Base-by-base conservation (phyloP, 2,888 invertebrate species). In the Drosophila peninsularis region DNA sequence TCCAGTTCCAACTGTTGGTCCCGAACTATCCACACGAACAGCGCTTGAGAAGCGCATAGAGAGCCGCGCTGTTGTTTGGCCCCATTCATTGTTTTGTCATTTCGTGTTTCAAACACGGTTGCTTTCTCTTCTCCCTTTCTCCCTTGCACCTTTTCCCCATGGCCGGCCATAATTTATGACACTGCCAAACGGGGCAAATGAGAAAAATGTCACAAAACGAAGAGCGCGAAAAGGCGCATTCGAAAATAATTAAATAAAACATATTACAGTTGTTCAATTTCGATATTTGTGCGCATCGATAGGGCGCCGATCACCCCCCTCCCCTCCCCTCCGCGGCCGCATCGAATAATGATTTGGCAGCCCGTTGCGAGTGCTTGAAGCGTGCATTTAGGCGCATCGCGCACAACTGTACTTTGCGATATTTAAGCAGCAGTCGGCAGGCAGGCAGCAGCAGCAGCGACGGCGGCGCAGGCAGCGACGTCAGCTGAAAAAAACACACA, bases 401-500 rank as follows among this genome's bases (percentile, higher is more conserved):
- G 42, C 63, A 44, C 78, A 68, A 75, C 78, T 75, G 75, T 75
- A 75, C 78, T 61, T 63, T 71, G 52, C 42, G n/a, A 37, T n/a
- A n/a, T n/a, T n/a, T n/a, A n/a, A n/a, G n/a, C 39, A 19, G 19
- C 41, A 41, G 24, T 24, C 24, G 24, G 41, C n/a, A 17, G n/a
- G n/a, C n/a, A n/a, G n/a, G n/a, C n/a, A n/a, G n/a, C 36, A n/a
- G 17, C 39, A 5, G 10, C 10, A 1, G 5, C 17, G 9, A n/a
- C n/a, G n/a, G 39, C 39, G 17, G 44, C 39, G 27, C 14, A 52
- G 41, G 45, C 52, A 13, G 45, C 37, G 27, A 17, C 41, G 57
- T 36, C 50, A 62, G 44, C 45, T 9, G 49, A 42, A 81, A 74
- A 74, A 82, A 84, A 13, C 5, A 81, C 82, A 84, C 82, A 81